Evolutionary conservation across 1,140 invertebrate genomes (phyloP), one percentile per base, ranked within the genome.

Genomic region (Macrobrachium rosenbergii): DNA sequence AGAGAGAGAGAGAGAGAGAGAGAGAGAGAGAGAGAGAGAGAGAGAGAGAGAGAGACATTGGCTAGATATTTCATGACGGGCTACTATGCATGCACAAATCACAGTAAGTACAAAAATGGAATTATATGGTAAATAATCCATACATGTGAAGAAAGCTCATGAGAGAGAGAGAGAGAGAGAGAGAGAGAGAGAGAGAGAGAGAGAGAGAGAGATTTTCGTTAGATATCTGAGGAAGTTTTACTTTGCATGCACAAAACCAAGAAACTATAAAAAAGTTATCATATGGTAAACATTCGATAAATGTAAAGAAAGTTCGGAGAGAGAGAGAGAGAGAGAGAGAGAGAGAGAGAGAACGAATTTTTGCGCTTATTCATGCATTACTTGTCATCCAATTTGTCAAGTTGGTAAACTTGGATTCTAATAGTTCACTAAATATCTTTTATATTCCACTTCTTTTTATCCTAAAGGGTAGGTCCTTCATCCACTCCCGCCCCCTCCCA

Each of bases 141-240:
- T n/a, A n/a, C n/a, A n/a, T n/a, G n/a, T n/a, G n/a, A n/a, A n/a
- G n/a, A n/a, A n/a, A n/a, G n/a, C n/a, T n/a, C n/a, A n/a, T n/a
- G n/a, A n/a, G n/a, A n/a, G n/a, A n/a, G n/a, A n/a, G n/a, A n/a
- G n/a, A n/a, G n/a, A n/a, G n/a, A n/a, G n/a, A n/a, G n/a, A n/a
- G n/a, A 21, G 69, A 73, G 21, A 73, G 69, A 73, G 21, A 73
- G 69, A 73, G 8, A 73, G 69, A 73, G 21, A 21, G 69, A 73
- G 21, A 21, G 3, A 73, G 21, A 21, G 69, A 73, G 21, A 21
- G 69, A 14, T n/a, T n/a, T n/a, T n/a, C n/a, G n/a, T n/a, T n/a
- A n/a, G n/a, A n/a, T n/a, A n/a, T n/a, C n/a, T n/a, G n/a, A n/a
- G n/a, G n/a, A n/a, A n/a, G n/a, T n/a, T n/a, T n/a, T n/a, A n/a